Base-by-base conservation (phyloP, 2,888 invertebrate genomes). In the Sminthurides aquaticus region DNA sequence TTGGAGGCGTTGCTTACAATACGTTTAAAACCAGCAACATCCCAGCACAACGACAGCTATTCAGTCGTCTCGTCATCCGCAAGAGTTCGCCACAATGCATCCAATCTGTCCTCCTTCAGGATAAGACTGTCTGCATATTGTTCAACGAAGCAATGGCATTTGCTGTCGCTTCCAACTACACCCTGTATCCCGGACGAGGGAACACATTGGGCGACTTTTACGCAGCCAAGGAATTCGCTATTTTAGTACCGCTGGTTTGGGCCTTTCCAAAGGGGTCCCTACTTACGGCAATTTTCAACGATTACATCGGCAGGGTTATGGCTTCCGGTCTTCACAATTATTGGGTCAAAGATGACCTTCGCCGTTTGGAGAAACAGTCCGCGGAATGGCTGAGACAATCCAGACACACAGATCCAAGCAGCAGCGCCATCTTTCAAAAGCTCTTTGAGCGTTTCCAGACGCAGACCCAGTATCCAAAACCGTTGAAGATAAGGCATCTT, bases 1-100 rank as follows among this genome's bases (percentile, higher is more conserved):
- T 65, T 22, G 69, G 69, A 1, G 69, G 69, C 2, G 64, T 67
- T 15, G 69, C 67, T 1, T 66, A 62, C 26, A 8, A 18, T 11
- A 20, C 61, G 3, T 66, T 69, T 18, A 61, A 66, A 49, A 57
- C 57, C 0, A 58, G 63, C 2, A 48, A 28, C n/a, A 58, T 60
- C 5, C 66, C 69, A 11, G 59, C 54, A 0, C 65, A 63, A 29
- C 43, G 57, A 27, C 49, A 57, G 52, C 43, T 69, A 2, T 65
- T 61, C 34, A 28, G 8, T 1, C 52, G 43, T 20, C 25, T 67
- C 1, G 20, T 52, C 1, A 24, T 65, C 54, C 64, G 65, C 24
- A 62, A 60, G 25, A 64, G 64, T 43, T 34, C 64, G 11, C 48
- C 29, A 18, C 43, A 59, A 57, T 67, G 67, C 34, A 57, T 67